Evolutionary conservation across 2,797 vertebrate genomes (phyloP).

Genomic region (Siniperca scherzeri): DNA sequence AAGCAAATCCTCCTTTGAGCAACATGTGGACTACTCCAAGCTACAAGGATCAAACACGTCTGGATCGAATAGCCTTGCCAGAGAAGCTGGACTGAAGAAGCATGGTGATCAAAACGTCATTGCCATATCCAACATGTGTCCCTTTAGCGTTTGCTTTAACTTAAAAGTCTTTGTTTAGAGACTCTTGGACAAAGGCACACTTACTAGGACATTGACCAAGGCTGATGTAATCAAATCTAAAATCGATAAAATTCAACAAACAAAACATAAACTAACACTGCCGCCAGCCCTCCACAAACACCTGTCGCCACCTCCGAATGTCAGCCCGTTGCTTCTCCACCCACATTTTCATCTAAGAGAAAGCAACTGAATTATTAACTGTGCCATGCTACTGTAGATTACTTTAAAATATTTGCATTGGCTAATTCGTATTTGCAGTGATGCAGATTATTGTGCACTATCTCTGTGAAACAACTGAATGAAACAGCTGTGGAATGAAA

Average conservation of each 20-base stretch:
- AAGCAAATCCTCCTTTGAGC: not conserved
- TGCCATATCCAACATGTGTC: not conserved
- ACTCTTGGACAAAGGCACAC: not conserved
- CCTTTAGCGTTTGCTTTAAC: not conserved
- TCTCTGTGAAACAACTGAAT: conserved; percentile 10
- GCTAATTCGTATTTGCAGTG: not conserved
- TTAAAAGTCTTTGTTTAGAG: not conserved
- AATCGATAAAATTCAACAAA: not conserved
- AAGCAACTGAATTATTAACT: conserved; percentile 29
- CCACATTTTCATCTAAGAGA: conserved; percentile 32
- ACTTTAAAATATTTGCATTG: conserved; percentile 25
- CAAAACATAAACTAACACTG: not conserved
- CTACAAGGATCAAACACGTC: not conserved
- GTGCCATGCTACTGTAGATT: not conserved
- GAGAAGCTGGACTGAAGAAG: not conserved
- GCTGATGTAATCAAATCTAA: not conserved
- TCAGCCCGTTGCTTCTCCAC: conserved; percentile 9
- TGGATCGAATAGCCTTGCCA: no score
- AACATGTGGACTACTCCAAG: not conserved
- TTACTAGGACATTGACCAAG: not conserved
- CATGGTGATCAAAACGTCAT: no score
- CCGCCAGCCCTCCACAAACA: not conserved
- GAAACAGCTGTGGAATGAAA: conserved; percentile 6
- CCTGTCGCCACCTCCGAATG: not conserved
- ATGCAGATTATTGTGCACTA: not conserved